Conservation (phyloP, 2,888 invertebrate genomes). For the Eupithecia insigniata region DNA sequence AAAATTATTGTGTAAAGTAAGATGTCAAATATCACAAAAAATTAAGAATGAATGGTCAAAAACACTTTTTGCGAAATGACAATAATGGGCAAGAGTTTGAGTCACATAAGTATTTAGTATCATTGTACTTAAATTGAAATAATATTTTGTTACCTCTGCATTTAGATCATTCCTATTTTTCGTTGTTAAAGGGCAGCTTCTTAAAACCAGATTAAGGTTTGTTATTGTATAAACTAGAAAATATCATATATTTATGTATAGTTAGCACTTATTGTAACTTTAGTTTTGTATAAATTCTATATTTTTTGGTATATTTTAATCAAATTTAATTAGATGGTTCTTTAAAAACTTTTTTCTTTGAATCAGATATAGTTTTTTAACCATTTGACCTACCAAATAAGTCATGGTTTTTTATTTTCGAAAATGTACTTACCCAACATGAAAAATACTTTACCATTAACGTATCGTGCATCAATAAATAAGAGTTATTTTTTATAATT, state of each 20-base stretch:
- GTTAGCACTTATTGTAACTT: slow-evolving; percentile 6
- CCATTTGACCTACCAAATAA: neutral
- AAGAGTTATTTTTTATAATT: neutral
- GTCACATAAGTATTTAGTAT: neutral
- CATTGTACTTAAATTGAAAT: slow-evolving; percentile 26
- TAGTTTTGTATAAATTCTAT: slow-evolving; percentile 8
- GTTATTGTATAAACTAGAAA: slow-evolving; percentile 10
- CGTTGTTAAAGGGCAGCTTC: slow-evolving; percentile 58
- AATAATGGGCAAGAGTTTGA: slow-evolving; percentile 17
- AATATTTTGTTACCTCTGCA: slow-evolving; percentile 28
- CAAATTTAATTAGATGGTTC: neutral
- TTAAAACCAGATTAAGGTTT: slow-evolving; percentile 1
- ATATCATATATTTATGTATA: slow-evolving; percentile 6
- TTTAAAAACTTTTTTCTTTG: neutral
- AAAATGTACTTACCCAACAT: neutral
- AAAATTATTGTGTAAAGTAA: neutral
- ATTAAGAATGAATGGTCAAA: slow-evolving; percentile 4
- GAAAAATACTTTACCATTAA: neutral
- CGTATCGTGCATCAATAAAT: neutral
- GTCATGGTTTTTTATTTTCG: neutral
- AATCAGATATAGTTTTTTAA: neutral
- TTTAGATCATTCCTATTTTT: slow-evolving; percentile 54
- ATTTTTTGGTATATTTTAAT: neutral
- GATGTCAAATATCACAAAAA: neutral
- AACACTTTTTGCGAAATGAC: slow-evolving; percentile 15